Base-by-base conservation (phyloP, 2,797 vertebrate genomes). In the Xenopus petersii region DNA sequence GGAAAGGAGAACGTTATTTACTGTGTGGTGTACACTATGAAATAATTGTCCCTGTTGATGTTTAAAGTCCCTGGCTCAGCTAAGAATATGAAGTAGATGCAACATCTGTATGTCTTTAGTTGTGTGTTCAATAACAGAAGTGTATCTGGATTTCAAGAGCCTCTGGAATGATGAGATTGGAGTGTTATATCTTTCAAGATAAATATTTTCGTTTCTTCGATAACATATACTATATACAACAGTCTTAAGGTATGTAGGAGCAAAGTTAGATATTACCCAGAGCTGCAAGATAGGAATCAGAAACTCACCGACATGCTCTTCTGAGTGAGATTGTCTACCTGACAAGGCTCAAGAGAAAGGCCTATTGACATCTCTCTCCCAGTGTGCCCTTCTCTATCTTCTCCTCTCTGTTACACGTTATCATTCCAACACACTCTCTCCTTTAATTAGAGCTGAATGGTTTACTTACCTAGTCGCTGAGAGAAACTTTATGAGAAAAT, bases 101-200 rank as follows among this genome's bases (percentile, higher is more conserved):
- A 81, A 67, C 15, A 73, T 80, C 76, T 78, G 76, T 78, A 69
- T 69, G 67, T 69, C 67, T 46, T 69, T 67, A 62, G 47, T 13
- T 70, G 12, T 30, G 26, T 65, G 36, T 61, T 42, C 42, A 69
- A 73, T 62, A 65, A 65, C 54, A 72, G 36, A 59, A 54, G 12
- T 51, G 58, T 63, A 58, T 71, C 51, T 64, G 21, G 64, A 21
- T 24, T 12, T 12, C 49, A 51, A 59, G 51, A 68, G 67, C 54
- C 74, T 59, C 16, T 64, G 54, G 49, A 76, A 76, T 65, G 51
- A 75, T 69, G 65, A 69, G 59, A 58, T 30, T 69, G 73, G 4
- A 42, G 36, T 9, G 1, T 42, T 42, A 42, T 42, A 42, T 69
- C 16, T 78, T 78, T 64, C n/a, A 60, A 60, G 30, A 58, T n/a